Evolutionary conservation across 2,888 invertebrate genomes (phyloP), one percentile per base, ranked within the genome.

Genomic region (Disparrhopalites patrizii): DNA sequence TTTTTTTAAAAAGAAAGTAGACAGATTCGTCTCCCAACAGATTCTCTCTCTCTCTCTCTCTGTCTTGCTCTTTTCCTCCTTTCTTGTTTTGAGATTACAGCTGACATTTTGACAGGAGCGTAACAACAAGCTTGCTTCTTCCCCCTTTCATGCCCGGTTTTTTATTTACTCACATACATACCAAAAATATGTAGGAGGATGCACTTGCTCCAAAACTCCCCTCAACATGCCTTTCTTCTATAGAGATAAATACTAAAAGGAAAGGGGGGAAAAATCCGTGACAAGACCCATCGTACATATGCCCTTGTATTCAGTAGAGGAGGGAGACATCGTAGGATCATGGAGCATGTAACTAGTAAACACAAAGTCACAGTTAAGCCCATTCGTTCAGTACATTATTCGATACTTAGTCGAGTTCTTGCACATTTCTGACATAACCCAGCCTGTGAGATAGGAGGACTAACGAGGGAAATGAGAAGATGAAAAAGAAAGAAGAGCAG

Each of bases 61-160:
- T n/a, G n/a, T n/a, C n/a, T n/a, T n/a, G n/a, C n/a, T n/a, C n/a
- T n/a, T n/a, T n/a, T n/a, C n/a, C n/a, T n/a, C n/a, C n/a, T n/a
- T 31, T n/a, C 55, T 55, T 55, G 7, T 33, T 8, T 30, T 20
- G 31, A 20, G n/a, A n/a, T n/a, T 13, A 30, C 30, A 47, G 47
- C 51, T 61, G 60, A 61, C 60, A 61, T 61, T 58, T 61, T 50
- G 60, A 61, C 60, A 61, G 60, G 18, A 36, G 13, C n/a, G 5
- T 56, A n/a, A n/a, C n/a, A n/a, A n/a, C n/a, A n/a, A n/a, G n/a
- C n/a, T n/a, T n/a, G n/a, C n/a, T n/a, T n/a, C n/a, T n/a, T n/a
- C n/a, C n/a, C n/a, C n/a, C n/a, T n/a, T n/a, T n/a, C 52, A 30
- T 51, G n/a, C 7, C 23, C 27, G n/a, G n/a, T n/a, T 25, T 20